Base-by-base conservation (phyloP, 2,113 vertebrate genomes). In the Antidorcas marsupialis region DNA sequence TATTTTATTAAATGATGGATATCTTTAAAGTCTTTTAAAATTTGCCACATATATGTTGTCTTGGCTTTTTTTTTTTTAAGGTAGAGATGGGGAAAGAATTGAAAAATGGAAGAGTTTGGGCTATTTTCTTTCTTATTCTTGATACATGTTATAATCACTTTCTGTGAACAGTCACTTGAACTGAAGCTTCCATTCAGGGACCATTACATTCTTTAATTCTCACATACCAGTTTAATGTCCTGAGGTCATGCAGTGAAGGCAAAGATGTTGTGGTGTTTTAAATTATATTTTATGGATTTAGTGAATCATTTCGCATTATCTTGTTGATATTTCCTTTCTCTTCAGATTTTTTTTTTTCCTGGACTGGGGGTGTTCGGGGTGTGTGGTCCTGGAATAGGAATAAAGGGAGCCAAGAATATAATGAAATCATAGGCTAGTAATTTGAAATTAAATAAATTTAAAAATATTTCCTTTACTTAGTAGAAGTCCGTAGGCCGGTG, bases 391-490 rank as follows among this genome's bases (percentile, higher is more conserved):
- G 50, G 84, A 97, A 76, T 92, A 64, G 57, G 27, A 64, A 43
- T 55, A 90, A 55, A 90, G 52, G 47, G 52, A 94, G 71, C 10
- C 27, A 95, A 81, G 36, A 53, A 86, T 57, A 52, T 71, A 76
- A 55, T 71, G 57, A 89, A 85, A 95, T 94, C 36, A 60, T 67
- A 52, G 76, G 33, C 14, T 96, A 60, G 59, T 55, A 47, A 92
- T 92, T 97, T 85, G 28, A 96, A 93, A 95, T 94, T 52, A 90
- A 94, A 82, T 71, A 94, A 59, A 89, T 91, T 76, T 79, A 12
- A 76, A 19, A 82, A 81, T 43, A 59, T 95, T 91, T 93, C 23
- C 39, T 97, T 88, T 92, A 78, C 11, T 33, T 23, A 52, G 60
- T 89, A 79, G 39, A 62, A 78, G 7, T 59, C 86, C 21, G 25